Percentiles rank a stretch among this genome's conserved stretches.
phyloP scores from a whole-genome alignment of 2,113 vertebrate species.

The Psettodes erumei region DNA sequence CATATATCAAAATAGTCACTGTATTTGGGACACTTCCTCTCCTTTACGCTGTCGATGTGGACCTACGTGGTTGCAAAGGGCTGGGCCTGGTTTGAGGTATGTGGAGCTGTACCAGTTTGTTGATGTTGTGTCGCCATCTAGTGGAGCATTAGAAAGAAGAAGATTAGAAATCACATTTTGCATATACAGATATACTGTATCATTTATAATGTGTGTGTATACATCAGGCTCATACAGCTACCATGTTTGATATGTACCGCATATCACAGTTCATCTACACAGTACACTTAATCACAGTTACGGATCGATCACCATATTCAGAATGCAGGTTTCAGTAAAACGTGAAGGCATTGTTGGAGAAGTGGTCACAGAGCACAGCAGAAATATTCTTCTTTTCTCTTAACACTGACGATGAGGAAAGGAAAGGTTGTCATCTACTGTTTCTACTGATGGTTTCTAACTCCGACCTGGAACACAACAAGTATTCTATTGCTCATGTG shows the following conservation, averaged over 20 bases:
- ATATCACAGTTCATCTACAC: slow-evolving; percentile 64
- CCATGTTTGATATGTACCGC: slow-evolving; percentile 67
- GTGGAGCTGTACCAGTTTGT: neutral
- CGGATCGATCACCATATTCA: slow-evolving; percentile 59
- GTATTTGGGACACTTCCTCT: slow-evolving; percentile 71
- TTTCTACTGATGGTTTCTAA: slow-evolving; percentile 23
- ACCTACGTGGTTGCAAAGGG: slow-evolving; percentile 67
- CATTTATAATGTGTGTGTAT: slow-evolving; percentile 33
- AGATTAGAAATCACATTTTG: too few species aligned
- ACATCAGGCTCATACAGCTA: slow-evolving; percentile 71
- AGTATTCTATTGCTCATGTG: slow-evolving; percentile 35
- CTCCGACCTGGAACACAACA: slow-evolving; percentile 10
- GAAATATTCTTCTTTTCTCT: slow-evolving; percentile 34
- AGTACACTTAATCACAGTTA: slow-evolving; percentile 72
- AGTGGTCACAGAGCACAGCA: slow-evolving; percentile 54
- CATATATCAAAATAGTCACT: neutral
- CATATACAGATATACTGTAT: too few species aligned
- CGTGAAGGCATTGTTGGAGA: slow-evolving; percentile 67
- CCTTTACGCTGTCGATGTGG: slow-evolving; percentile 85
- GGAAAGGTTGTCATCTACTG: slow-evolving; percentile 8
- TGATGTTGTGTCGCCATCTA: slow-evolving; percentile 22
- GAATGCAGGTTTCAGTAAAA: slow-evolving; percentile 59
- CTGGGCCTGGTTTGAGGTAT: slow-evolving; percentile 14
- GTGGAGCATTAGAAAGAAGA: neutral
- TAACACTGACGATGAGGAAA: slow-evolving; percentile 12